Conservation (phyloP, 2,797 vertebrate species). For the Scolopax bukidnonensis region DNA sequence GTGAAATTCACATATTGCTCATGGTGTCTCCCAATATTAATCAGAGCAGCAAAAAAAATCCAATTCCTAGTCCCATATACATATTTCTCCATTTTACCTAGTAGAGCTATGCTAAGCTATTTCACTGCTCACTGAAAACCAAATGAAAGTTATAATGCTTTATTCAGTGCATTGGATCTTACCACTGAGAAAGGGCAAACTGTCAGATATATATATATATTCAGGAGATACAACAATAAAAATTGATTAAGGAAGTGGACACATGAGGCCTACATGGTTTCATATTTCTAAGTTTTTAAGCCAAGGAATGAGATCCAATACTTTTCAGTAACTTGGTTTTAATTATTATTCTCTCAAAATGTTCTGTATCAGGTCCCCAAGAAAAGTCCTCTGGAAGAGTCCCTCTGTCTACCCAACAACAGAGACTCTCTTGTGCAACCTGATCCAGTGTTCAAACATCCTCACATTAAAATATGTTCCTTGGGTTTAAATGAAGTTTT, state of each 20-base stretch:
- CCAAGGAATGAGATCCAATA: not conserved
- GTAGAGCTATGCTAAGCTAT: not conserved
- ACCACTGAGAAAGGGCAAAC: not conserved
- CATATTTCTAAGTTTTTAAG: not conserved
- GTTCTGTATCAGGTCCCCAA: not conserved
- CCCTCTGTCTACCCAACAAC: not conserved
- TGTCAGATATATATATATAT: not conserved
- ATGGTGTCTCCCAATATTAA: not conserved
- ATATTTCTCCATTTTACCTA: not conserved
- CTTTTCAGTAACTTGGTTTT: not conserved
- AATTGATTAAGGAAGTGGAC: not conserved
- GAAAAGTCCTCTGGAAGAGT: not conserved
- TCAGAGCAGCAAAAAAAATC: not conserved
- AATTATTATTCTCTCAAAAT: not conserved
- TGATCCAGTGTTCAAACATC: not conserved
- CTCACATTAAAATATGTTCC: not conserved
- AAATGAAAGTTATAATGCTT: not conserved
- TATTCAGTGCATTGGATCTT: not conserved
- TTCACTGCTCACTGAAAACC: not conserved
- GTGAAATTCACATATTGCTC: not conserved
- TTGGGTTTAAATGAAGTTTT: not conserved
- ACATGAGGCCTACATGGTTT: not conserved
- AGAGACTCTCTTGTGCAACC: not conserved
- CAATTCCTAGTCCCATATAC: not conserved
- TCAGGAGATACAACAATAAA: not conserved